Evolutionary conservation across 2,797 vertebrate genomes (phyloP).

Genomic region (Sitta carolinensis): DNA sequence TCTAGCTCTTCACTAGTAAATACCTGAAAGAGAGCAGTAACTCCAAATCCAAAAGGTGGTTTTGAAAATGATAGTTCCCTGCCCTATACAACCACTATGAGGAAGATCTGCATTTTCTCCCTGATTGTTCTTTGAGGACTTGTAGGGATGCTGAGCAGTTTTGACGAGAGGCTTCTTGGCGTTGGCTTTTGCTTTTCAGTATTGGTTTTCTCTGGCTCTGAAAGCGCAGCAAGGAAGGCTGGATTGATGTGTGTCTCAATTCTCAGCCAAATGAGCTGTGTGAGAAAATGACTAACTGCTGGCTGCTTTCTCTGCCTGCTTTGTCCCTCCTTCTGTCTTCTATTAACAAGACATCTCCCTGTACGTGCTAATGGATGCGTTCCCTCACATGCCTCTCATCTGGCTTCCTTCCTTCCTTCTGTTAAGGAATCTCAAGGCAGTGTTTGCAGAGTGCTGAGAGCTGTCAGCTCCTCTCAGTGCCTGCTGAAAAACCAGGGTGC

Average conservation of each 20-base stretch:
- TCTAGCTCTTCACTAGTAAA: not conserved
- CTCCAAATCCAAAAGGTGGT: not conserved
- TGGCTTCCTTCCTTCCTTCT: conserved; percentile 59
- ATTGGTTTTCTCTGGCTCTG: conserved; percentile 6
- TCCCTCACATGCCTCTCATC: conserved; percentile 62
- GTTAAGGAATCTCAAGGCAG: not conserved
- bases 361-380: conserved; percentile 56
- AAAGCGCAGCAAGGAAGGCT: not conserved
- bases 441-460: conserved; percentile 56
- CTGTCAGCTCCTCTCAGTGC: conserved; percentile 42
- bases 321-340: conserved; percentile 58
- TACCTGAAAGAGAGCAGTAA: not conserved
- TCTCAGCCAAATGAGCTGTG: conserved; percentile 32
- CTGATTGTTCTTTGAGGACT: not conserved
- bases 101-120: not conserved
- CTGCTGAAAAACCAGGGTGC: not conserved
- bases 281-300: conserved; percentile 62
- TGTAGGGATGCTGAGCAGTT: not conserved
- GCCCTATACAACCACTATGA: not conserved
- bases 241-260: not conserved
- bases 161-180: not conserved
- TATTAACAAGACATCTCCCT: conserved; percentile 59
- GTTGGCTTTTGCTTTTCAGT: not conserved
- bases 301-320: conserved; percentile 48
- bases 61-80: not conserved